Conservation (phyloP, 2,888 invertebrate species). For the Dastarcus helophoroides region DNA sequence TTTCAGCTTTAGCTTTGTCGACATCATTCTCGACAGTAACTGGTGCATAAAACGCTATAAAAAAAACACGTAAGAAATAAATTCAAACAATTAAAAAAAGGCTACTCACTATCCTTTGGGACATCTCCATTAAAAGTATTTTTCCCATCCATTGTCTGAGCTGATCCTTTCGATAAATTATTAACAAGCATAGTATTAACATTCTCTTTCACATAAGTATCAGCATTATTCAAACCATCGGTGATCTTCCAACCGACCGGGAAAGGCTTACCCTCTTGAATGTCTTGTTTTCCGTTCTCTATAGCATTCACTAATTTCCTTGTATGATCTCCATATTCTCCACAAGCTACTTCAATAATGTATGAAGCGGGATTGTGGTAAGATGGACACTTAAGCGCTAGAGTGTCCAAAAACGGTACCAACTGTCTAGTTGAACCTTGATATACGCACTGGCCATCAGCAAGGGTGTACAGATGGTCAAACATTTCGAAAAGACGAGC, state of each 20-base stretch:
- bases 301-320: conserved; percentile 75
- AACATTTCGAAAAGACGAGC: conserved; percentile 95
- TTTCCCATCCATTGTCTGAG: conserved; percentile 28
- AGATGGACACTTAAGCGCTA: conserved; percentile 82
- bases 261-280: conserved; percentile 60
- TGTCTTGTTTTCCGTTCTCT: conserved; percentile 71
- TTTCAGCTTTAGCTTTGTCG: conserved; percentile 40
- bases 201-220: conserved; percentile 25
- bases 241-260: conserved; percentile 43
- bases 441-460: conserved; percentile 91
- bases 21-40: conserved; percentile 33
- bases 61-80: conserved; percentile 5
- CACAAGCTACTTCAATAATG: conserved; percentile 85
- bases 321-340: conserved; percentile 89
- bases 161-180: conserved; percentile 35
- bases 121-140: conserved; percentile 50
- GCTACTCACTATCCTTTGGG: conserved; percentile 42
- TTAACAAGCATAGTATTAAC: conserved; percentile 19
- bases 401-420: conserved; percentile 67
- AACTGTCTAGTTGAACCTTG: conserved; percentile 79
- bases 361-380: conserved; percentile 84
- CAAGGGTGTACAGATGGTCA: conserved; percentile 85
- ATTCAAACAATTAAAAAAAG: conserved; percentile 3
- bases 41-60: conserved; percentile 41
- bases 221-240: conserved; percentile 38